A percentile compares a stretch with the other conserved stretches of the same genome.
Evolutionary conservation across 2,113 vertebrate genomes (phyloP).

Genomic region (Muscicapa adusta): DNA sequence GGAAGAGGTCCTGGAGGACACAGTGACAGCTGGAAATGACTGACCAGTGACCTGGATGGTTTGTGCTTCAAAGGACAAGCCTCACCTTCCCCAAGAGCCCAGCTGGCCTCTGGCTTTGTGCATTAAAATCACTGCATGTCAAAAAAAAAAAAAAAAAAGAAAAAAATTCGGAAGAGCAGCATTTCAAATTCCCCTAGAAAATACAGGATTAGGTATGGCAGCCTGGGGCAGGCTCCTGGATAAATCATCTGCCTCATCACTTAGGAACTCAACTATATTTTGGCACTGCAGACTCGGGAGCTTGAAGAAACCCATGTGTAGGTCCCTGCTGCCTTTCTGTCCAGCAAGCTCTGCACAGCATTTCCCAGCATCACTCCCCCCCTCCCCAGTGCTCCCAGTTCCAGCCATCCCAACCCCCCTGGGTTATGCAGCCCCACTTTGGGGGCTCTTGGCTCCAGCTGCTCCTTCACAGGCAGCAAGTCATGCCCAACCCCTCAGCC

Average conservation of each 20-base stretch:
- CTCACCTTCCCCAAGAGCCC: background rate
- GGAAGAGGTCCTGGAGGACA: background rate
- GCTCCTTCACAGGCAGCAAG: background rate
- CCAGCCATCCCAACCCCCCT: background rate
- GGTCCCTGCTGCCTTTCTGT: background rate
- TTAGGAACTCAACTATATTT: background rate
- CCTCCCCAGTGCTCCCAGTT: background rate
- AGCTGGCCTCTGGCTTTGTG: background rate
- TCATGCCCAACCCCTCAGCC: background rate
- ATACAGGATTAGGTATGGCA: background rate
- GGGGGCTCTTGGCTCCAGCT: background rate
- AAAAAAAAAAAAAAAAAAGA: background rate
- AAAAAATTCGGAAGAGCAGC: background rate
- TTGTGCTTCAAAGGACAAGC: conserved; percentile 57
- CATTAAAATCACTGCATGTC: background rate
- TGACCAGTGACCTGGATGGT: background rate
- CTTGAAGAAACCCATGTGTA: background rate
- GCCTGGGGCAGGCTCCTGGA: conserved; percentile 3
- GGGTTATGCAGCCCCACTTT: background rate
- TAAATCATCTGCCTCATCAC: background rate
- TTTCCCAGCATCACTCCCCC: background rate
- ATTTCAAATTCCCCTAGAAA: conserved; percentile 50
- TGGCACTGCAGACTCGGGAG: conserved; percentile 44
- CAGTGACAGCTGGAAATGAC: background rate
- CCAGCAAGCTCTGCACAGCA: background rate